Conservation (phyloP, 1,140 invertebrate genomes). For the Cyclina sinensis region DNA sequence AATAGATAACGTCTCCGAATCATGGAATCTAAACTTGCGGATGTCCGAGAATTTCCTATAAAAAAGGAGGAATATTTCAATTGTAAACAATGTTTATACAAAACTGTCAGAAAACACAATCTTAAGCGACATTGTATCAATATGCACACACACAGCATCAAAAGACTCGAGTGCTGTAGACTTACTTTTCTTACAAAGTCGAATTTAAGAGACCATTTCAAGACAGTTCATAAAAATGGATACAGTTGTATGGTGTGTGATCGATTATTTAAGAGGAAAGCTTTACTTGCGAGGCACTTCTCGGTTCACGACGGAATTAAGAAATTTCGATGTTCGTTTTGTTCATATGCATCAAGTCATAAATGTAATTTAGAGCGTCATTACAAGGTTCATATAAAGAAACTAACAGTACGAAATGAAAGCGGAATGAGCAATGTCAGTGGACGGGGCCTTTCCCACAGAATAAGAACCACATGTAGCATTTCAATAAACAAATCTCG, state of each 20-base stretch:
- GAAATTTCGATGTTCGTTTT: conserved; percentile 86
- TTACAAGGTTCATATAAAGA: conserved; percentile 77
- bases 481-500: not conserved
- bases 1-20: not conserved
- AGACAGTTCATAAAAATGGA: conserved; percentile 85
- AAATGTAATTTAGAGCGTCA: conserved; percentile 88
- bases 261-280: conserved; percentile 86
- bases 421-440: too few relatives aligned
- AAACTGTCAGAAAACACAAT: conserved; percentile 87
- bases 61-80: not conserved
- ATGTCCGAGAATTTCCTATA: not conserved
- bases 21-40: not conserved
- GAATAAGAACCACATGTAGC: not conserved
- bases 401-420: not conserved
- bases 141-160: conserved; percentile 86
- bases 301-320: conserved; percentile 87
- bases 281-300: conserved; percentile 87
- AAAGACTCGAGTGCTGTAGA: conserved; percentile 86
- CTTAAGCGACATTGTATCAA: conserved; percentile 86
- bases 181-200: conserved; percentile 86
- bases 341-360: conserved; percentile 87
- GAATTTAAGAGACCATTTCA: conserved; percentile 85
- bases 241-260: conserved; percentile 87
- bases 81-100: conserved; percentile 85
- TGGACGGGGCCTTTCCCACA: not conserved